Evolutionary conservation across 92 coral and sea anemone genomes (phyloP), one percentile per base, ranked within the genome.

Genomic region (Heteractis magnifica): DNA sequence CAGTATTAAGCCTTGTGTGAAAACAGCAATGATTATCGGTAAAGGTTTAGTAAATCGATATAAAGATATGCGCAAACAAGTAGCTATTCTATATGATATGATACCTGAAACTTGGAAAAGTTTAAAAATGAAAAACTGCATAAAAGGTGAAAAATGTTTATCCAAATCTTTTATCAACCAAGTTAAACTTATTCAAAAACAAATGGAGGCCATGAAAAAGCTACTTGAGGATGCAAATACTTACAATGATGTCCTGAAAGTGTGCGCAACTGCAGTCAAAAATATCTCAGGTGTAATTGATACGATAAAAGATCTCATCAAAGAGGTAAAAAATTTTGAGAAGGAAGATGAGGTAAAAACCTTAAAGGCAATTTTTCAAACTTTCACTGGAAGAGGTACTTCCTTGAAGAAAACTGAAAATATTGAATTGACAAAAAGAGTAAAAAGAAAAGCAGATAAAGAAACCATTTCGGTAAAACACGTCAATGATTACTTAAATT

Each of bases 61-160:
- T 85, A 71, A 62, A 77, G 93, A 92, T 81, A 82, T 96, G 84
- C 83, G 87, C 56, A 94, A 93, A 51, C 94, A 92, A 55, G 78
- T 96, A 3, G 21, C 75, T 79, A 90, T 88, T 13, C 87, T 96
- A 51, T 83, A 86, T 59, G 88, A 76, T 77, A 93, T 96, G 96
- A 88, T 96, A 3, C 99, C 98, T 1, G 94, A 90, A 68, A 91
- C 94, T 50, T 91, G 95, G 90, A 95, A 88, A 75, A 90, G 86
- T 84, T 86, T 96, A 51, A 94, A 88, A 78, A 84, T 90, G 26
- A 93, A 91, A 14, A 91, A 96, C 62, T 96, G 96, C 72, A 82
- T 92, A 79, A 89, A 91, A 77, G 97, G 99, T 34, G 98, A 91
- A 0, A 62, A 62, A 62, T 92, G 99, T 76, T 79, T 96, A 21